Percentiles rank a stretch among this genome's conserved stretches.
phyloP scores from a whole-genome alignment of 1,140 invertebrate species.

The Pseudomyrmex cubaensis region DNA sequence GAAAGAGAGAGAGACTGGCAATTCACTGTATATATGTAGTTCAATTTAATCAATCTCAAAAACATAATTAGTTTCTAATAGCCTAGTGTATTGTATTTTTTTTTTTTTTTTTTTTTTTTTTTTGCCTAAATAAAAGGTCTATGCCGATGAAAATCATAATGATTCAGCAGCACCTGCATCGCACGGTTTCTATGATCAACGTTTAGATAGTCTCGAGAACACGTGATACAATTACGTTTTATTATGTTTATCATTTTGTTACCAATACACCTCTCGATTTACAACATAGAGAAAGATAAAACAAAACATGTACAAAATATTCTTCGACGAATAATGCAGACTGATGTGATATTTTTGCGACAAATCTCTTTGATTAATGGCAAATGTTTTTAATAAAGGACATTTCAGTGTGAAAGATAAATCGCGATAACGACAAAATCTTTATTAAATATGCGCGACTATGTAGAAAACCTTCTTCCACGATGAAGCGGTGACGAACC shows the following conservation, averaged over 20 bases:
- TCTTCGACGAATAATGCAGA: too few relatives aligned
- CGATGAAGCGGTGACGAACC: constrained; percentile 49
- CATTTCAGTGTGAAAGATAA: not conserved
- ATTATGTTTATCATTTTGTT: too few relatives aligned
- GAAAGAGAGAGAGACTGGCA: too few relatives aligned
- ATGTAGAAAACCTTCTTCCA: constrained; percentile 53
- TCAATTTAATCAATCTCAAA: constrained; percentile 39
- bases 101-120: constrained; percentile 12
- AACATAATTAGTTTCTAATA: constrained; percentile 47
- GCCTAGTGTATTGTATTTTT: not conserved
- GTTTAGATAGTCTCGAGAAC: too few relatives aligned
- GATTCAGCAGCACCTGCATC: constrained; percentile 58
- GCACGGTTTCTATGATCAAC: constrained; percentile 54
- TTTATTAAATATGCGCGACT: constrained; percentile 75
- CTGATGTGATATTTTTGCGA: not conserved
- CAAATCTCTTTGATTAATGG: not conserved
- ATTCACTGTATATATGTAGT: not conserved
- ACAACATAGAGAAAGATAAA: not conserved
- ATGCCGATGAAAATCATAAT: constrained; percentile 38
- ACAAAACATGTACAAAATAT: not conserved
- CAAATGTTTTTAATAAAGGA: not conserved
- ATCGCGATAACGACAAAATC: constrained; percentile 39
- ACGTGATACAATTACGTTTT: too few relatives aligned
- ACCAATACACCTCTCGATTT: not conserved
- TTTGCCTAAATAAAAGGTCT: constrained; percentile 10